Conservation (phyloP, 2,888 invertebrate species). For the Lysandra coridon region DNA sequence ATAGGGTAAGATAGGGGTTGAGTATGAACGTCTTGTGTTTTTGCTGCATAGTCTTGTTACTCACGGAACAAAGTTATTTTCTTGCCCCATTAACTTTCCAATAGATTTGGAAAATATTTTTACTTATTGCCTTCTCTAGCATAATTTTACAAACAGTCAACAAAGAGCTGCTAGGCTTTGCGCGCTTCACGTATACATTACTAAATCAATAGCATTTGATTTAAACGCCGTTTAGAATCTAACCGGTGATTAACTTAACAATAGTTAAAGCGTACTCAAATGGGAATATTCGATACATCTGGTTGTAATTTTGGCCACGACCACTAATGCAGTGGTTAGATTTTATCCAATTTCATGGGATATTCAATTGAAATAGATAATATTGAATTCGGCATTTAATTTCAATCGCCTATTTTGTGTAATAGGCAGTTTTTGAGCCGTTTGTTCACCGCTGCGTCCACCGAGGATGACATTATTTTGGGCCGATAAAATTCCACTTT, state of each 20-base stretch:
- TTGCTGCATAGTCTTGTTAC: no score
- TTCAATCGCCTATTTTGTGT: background rate
- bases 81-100: background rate
- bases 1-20: no score
- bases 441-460: no score
- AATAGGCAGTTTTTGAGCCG: background rate
- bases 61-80: no score
- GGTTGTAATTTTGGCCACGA: background rate
- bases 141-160: background rate
- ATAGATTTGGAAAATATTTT: background rate
- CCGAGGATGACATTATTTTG: no score
- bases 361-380: background rate
- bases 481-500: no score
- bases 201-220: background rate
- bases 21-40: no score
- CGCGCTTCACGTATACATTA: background rate
- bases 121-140: no score
- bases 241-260: background rate
- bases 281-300: slow-evolving; percentile 2
- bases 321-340: slow-evolving; percentile 14
- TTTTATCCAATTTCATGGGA: background rate
- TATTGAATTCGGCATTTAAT: background rate
- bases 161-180: background rate
- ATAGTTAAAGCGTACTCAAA: background rate
- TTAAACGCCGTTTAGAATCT: background rate